Percentiles rank a stretch among this genome's conserved stretches.
Evolutionary conservation across 1,140 invertebrate species (phyloP).

Genomic region (Streblospio benedicti): DNA sequence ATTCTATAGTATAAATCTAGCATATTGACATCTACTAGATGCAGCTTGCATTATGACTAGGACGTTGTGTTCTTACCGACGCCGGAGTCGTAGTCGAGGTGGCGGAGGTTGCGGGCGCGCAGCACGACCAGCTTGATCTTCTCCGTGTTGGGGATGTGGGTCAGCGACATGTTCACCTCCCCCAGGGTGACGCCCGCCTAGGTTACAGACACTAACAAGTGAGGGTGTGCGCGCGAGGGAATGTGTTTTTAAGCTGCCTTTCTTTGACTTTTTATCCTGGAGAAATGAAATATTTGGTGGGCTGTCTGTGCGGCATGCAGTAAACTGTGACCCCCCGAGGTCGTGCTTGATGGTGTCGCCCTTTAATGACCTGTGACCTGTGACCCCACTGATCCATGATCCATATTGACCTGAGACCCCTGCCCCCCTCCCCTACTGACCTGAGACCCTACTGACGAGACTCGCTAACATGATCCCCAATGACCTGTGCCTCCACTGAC

Average conservation of each 20-base stretch:
- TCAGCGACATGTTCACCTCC: conserved; percentile 36
- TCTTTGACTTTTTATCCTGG: background rate
- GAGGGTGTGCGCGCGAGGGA: background rate
- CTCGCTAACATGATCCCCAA: too few relatives aligned
- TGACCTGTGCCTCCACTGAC: too few relatives aligned
- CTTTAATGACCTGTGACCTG: too few relatives aligned
- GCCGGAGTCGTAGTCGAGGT: conserved; percentile 24
- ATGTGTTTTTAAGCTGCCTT: background rate
- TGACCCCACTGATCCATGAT: too few relatives aligned
- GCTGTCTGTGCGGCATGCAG: background rate
- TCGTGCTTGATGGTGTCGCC: background rate
- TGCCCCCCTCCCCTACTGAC: too few relatives aligned
- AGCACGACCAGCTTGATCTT: conserved; percentile 37
- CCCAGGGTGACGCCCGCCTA: conserved; percentile 29
- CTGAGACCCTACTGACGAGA: too few relatives aligned
- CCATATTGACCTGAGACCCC: too few relatives aligned
- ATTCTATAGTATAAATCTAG: too few relatives aligned
- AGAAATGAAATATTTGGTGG: background rate
- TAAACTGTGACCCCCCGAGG: background rate
- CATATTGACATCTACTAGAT: too few relatives aligned
- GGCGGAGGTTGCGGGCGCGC: conserved; percentile 30
- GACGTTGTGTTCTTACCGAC: conserved; percentile 30
- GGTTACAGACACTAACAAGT: background rate
- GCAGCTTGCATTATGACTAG: too few relatives aligned
- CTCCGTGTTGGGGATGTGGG: conserved; percentile 34